A percentile compares a stretch with the other conserved stretches of the same genome.
Evolutionary conservation across 2,888 invertebrate species (phyloP).

Genomic region (Drosophila picticornis): DNA sequence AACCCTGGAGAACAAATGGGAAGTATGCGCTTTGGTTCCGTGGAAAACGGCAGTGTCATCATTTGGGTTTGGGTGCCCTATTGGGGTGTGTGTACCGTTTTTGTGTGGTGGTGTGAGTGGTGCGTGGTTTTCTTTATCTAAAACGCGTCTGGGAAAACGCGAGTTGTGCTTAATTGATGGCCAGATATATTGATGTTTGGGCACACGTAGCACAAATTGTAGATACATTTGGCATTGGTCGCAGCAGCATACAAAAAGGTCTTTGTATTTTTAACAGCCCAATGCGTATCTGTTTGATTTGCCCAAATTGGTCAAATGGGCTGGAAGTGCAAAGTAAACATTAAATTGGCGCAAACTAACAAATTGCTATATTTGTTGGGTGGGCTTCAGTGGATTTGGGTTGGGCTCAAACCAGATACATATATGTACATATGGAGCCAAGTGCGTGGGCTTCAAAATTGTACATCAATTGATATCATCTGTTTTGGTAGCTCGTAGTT

Average conservation of each 20-base stretch:
- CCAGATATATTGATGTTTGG: slow-evolving; percentile 35
- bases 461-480: slow-evolving; percentile 35
- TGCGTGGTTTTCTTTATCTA: slow-evolving; percentile 59
- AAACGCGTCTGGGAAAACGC: slow-evolving; percentile 73
- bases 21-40: slow-evolving; percentile 41
- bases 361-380: slow-evolving; percentile 51
- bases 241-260: slow-evolving; percentile 38
- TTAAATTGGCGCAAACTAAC: slow-evolving; percentile 79
- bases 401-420: slow-evolving; percentile 24
- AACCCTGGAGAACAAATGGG: slow-evolving; percentile 48
- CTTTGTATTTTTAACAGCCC: slow-evolving; percentile 45
- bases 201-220: slow-evolving; percentile 37
- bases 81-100: slow-evolving; percentile 23
- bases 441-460: slow-evolving; percentile 25
- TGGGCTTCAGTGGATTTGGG: slow-evolving; percentile 43
- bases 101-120: slow-evolving; percentile 41
- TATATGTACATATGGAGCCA: background rate
- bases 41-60: slow-evolving; percentile 71
- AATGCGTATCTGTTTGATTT: slow-evolving; percentile 62
- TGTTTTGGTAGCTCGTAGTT: slow-evolving; percentile 52
- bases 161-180: slow-evolving; percentile 66
- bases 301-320: slow-evolving; percentile 56
- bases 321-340: slow-evolving; percentile 76
- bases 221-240: slow-evolving; percentile 46
- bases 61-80: slow-evolving; percentile 39